phyloP scores from a whole-genome alignment of 2,797 vertebrate genomes.

The Lacerta agilis region DNA sequence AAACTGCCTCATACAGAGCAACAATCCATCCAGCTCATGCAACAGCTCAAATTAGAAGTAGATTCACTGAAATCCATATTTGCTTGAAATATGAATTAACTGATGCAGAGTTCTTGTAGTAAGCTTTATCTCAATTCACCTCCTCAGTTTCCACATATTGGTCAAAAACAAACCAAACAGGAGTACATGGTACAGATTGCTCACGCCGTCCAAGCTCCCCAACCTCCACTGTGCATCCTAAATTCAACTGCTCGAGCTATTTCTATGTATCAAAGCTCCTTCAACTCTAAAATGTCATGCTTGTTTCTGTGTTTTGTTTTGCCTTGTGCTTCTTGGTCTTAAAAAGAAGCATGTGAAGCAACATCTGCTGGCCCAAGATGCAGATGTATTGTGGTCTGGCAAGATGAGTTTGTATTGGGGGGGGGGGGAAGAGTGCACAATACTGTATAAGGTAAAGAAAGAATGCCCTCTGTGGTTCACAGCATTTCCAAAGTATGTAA shows the following conservation, averaged over 20 bases:
- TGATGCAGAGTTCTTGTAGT: too few relatives aligned
- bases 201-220: slow-evolving; percentile 34
- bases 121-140: neutral
- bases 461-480: slow-evolving; percentile 67
- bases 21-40: neutral
- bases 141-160: neutral
- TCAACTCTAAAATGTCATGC: slow-evolving; percentile 48
- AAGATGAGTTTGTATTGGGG: slow-evolving; percentile 59
- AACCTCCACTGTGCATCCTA: slow-evolving; percentile 26
- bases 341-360: slow-evolving; percentile 80
- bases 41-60: neutral
- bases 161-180: slow-evolving; percentile 33
- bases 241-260: slow-evolving; percentile 53
- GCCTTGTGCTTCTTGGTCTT: slow-evolving; percentile 71
- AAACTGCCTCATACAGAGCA: too few relatives aligned
- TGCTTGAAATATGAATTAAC: neutral
- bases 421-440: slow-evolving; percentile 56
- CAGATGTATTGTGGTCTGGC: slow-evolving; percentile 75
- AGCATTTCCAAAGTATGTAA: slow-evolving; percentile 76
- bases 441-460: slow-evolving; percentile 63
- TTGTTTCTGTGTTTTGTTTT: slow-evolving; percentile 69
- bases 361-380: slow-evolving; percentile 76
- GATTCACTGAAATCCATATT: neutral
- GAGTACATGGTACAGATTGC: slow-evolving; percentile 7
- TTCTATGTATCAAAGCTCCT: slow-evolving; percentile 51